Evolutionary conservation across 1,140 invertebrate genomes (phyloP), one percentile per base, ranked within the genome.

Genomic region (Lucilia sericata): DNA sequence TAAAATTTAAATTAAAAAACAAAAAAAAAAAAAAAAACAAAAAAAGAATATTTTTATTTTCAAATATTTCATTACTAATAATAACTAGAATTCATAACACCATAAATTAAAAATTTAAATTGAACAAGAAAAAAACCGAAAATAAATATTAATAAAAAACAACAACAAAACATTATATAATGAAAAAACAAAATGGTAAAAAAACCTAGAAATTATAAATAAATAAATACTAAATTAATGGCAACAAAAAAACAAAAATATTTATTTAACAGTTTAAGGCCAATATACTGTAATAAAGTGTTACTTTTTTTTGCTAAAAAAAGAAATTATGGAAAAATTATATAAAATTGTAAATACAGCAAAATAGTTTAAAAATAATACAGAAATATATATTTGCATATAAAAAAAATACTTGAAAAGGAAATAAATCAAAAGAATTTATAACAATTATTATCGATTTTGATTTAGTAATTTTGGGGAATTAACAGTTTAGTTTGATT

Each of bases 261-360:
- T 70, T 70, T 60, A 21, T 70, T 21, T 70, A 70, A n/a, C n/a
- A 70, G n/a, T 70, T 70, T 80, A 51, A 51, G 76, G 76, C 65
- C 76, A 80, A 51, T 25, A 78, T 51, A 21, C 42, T 80, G 76
- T 80, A 80, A 21, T 25, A 80, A 80, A 80, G 76, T 80, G 76
- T 74, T 70, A 85, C 60, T 82, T 82, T 21, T n/a, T 55, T 85
- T 83, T 86, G 74, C 81, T 85, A 83, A 65, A 81, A 85, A 85
- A 83, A 51, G 81, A 85, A 85, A 78, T 47, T 2, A 83, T 85
- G 82, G 83, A 86, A 82, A 85, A 82, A 74, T 8, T 42, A 42
- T 42, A 42, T 42, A 21, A 5, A 42, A 17, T 14, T 55, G 51
- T 55, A 55, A 17, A 55, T 55, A 55, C 1, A 55, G 51, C 51